Evolutionary conservation across 2,888 invertebrate species (phyloP).

Genomic region (Nomada goodeniana): DNA sequence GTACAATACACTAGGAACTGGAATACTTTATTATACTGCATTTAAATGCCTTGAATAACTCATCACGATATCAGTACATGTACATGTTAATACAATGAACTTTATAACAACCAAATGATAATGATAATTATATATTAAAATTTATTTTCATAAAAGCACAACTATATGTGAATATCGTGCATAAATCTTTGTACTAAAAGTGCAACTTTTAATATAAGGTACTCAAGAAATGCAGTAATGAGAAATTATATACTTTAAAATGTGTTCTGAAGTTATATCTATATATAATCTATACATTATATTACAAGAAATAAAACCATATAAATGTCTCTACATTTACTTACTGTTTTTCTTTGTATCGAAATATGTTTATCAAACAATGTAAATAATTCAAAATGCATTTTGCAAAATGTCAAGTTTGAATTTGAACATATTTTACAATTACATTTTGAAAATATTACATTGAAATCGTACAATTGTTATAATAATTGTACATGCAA

Average conservation of each 20-base stretch:
- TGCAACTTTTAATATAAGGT: conserved; percentile 16
- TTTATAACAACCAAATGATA: conserved; percentile 6
- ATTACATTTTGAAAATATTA: too few species aligned
- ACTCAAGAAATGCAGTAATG: conserved; percentile 27
- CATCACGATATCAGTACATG: conserved; percentile 24
- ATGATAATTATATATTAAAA: conserved; percentile 31
- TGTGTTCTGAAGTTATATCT: conserved; percentile 6
- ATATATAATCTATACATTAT: conserved; percentile 4
- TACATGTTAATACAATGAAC: conserved; percentile 16
- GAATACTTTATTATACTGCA: conserved; percentile 1
- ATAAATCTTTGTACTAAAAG: conserved; percentile 43
- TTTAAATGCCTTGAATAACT: conserved; percentile 41
- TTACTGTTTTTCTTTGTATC: background rate
- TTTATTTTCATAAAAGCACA: conserved; percentile 35
- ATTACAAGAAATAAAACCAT: conserved; percentile 24
- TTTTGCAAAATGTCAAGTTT: conserved; percentile 1
- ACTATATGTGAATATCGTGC: conserved; percentile 28
- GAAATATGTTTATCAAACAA: background rate
- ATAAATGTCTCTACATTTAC: conserved; percentile 14
- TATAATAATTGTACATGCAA: conserved; percentile 5
- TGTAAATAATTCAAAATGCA: conserved; percentile 6
- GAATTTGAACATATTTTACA: background rate
- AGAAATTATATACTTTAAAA: conserved; percentile 14
- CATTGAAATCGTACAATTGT: background rate
- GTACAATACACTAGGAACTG: conserved; percentile 39